Conservation (phyloP, 2,113 vertebrate species). For the Ciconia boyciana region DNA sequence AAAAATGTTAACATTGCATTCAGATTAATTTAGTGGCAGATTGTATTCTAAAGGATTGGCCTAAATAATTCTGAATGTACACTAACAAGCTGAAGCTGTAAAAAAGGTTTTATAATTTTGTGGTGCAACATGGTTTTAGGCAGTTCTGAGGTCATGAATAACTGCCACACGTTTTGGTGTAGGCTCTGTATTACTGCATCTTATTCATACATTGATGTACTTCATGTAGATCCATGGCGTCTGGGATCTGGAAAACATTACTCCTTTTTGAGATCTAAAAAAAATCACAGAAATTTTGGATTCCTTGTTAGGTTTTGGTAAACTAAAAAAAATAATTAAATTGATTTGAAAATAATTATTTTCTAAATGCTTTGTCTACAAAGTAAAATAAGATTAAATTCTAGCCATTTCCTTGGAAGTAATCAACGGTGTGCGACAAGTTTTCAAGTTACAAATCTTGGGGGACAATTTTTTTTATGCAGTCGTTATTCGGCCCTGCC, state of each 20-base stretch:
- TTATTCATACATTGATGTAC: neutral
- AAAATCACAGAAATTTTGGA: neutral
- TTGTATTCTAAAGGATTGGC: neutral
- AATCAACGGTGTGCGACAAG: neutral
- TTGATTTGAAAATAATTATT: neutral
- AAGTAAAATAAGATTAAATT: neutral
- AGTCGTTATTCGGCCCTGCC: neutral
- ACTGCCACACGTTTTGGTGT: neutral
- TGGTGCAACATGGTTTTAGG: neutral
- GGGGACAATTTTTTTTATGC: neutral
- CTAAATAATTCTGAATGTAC: neutral
- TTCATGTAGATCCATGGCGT: neutral
- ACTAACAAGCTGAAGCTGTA: neutral
- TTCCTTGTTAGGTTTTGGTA: neutral
- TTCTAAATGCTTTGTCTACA: neutral
- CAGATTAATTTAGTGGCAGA: neutral
- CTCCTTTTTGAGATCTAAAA: neutral
- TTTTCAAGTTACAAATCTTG: neutral
- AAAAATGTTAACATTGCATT: neutral
- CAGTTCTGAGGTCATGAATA: neutral
- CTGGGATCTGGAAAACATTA: neutral
- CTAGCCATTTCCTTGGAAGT: neutral
- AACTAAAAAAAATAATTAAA: neutral
- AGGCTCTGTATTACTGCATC: neutral
- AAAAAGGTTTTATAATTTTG: neutral